Conservation (phyloP, 2,797 vertebrate species). For the Eremophila alpestris region DNA sequence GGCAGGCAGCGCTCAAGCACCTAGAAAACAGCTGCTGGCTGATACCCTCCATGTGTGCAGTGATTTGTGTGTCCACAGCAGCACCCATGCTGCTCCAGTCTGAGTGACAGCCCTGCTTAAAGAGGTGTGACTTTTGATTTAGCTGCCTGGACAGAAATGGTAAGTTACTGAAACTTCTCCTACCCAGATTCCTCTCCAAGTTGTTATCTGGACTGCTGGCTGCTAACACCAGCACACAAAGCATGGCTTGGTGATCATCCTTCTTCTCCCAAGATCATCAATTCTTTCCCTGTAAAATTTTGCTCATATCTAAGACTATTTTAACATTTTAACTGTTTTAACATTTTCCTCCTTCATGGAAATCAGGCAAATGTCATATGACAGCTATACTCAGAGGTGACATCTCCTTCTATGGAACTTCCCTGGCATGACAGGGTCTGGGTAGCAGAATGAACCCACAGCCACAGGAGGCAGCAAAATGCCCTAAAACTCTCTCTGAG, state of each 20-base stretch:
- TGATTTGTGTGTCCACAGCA: rapidly evolving
- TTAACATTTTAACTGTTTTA: background rate
- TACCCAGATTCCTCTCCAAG: background rate
- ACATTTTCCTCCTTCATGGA: background rate
- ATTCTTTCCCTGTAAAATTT: background rate
- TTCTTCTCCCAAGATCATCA: background rate
- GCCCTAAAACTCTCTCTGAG: background rate
- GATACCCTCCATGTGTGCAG: background rate
- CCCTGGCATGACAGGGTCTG: background rate
- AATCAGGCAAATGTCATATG: background rate
- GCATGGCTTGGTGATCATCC: background rate
- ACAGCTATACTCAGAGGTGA: background rate
- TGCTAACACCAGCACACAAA: rapidly evolving
- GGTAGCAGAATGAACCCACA: background rate
- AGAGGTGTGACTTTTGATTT: background rate
- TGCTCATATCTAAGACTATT: background rate
- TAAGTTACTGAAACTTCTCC: background rate
- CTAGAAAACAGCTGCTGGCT: background rate
- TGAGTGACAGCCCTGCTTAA: background rate
- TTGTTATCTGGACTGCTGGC: background rate
- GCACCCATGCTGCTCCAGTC: rapidly evolving
- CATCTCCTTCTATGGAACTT: background rate
- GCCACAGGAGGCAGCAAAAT: rapidly evolving
- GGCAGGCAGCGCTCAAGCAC: background rate
- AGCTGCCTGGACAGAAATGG: background rate